phyloP scores from a whole-genome alignment of 1,140 invertebrate genomes.

The Zaprionus ghesquierei region DNA sequence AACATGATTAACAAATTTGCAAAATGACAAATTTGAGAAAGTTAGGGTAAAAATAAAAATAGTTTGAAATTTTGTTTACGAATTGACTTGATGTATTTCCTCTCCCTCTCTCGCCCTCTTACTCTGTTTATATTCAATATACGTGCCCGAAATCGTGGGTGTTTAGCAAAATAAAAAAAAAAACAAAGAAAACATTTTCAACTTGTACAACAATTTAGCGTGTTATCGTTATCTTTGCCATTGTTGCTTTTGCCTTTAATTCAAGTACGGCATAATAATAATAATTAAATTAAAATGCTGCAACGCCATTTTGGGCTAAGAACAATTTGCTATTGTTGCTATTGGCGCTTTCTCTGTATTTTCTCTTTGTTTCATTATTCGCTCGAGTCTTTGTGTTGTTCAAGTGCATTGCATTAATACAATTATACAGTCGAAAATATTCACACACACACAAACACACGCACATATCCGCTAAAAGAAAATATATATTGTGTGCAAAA shows the following conservation, averaged over 20 bases:
- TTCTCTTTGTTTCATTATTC: conserved; percentile 21
- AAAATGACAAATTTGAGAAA: background rate
- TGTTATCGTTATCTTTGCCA: conserved; percentile 9
- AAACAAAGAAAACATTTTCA: background rate
- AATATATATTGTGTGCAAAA: background rate
- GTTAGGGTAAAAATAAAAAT: background rate
- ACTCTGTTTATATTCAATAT: background rate
- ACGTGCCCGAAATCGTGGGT: background rate
- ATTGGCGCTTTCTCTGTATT: conserved; percentile 18
- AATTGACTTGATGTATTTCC: no score
- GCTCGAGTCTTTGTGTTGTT: conserved; percentile 42
- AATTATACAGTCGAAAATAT: background rate
- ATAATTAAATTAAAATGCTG: conserved; percentile 28
- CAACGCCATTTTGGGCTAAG: conserved; percentile 22
- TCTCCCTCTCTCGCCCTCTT: background rate
- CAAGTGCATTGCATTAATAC: conserved; percentile 32
- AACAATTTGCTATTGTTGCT: conserved; percentile 15
- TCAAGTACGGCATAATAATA: conserved; percentile 8
- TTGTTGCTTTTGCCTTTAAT: background rate
- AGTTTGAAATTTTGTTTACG: no score
- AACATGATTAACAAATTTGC: background rate
- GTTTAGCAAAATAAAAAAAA: no score
- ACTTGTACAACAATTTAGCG: background rate
- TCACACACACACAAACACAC: background rate
- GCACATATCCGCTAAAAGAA: conserved; percentile 4